Conservation (phyloP, 2,113 vertebrate genomes). For the Crotalus viridis region DNA sequence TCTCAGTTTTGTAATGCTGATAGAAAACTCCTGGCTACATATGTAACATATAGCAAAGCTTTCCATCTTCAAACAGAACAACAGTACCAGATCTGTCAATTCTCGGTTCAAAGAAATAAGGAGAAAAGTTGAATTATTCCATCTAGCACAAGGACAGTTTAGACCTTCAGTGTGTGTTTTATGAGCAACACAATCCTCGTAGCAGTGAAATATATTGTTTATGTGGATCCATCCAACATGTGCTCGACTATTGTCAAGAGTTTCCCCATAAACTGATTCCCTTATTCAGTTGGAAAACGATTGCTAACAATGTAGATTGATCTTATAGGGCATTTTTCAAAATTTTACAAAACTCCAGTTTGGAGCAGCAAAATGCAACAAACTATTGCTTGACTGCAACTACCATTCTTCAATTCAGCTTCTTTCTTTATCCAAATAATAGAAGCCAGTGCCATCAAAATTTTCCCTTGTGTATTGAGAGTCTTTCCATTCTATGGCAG, state of each 20-base stretch:
- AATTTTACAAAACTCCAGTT: not conserved
- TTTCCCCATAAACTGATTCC: not conserved
- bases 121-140: not conserved
- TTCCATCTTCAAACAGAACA: not conserved
- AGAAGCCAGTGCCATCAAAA: not conserved
- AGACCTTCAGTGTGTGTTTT: not conserved
- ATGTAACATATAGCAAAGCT: not conserved
- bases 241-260: not conserved
- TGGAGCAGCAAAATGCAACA: not conserved
- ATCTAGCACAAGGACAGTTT: not conserved
- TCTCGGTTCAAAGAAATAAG: not conserved
- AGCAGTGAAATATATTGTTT: not conserved
- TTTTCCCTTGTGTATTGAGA: not conserved
- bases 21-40: not conserved
- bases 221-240: not conserved
- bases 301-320: not conserved
- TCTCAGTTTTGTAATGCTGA: not conserved
- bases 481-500: not conserved
- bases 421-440: not conserved
- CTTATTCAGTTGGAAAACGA: not conserved
- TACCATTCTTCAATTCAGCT: not conserved
- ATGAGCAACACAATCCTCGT: not conserved
- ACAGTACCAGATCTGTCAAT: not conserved
- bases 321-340: not conserved
- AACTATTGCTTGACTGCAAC: not conserved